A percentile compares a stretch with the other conserved stretches of the same genome.
Evolutionary conservation across 2,113 vertebrate genomes (phyloP).

Genomic region (Pagrus major): DNA sequence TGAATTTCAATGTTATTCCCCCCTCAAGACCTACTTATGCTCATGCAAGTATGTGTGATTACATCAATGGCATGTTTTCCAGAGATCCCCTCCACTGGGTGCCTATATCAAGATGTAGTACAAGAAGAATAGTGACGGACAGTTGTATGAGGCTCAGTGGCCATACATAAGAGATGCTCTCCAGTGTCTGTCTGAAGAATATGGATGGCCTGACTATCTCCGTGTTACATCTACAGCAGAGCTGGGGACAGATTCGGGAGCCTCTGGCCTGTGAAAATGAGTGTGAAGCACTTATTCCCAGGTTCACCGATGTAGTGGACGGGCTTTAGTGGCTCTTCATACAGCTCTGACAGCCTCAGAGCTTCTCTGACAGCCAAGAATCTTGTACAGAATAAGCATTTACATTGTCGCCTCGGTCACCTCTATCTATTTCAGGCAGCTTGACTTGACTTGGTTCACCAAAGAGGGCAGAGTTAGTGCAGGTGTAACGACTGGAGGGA

Average conservation of each 20-base stretch:
- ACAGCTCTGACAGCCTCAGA: slow-evolving; percentile 52
- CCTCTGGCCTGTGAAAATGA: slow-evolving; percentile 75
- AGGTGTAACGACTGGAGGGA: slow-evolving; percentile 42
- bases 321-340: slow-evolving; percentile 64
- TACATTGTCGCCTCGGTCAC: slow-evolving; percentile 14
- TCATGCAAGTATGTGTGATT: slow-evolving; percentile 64
- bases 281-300: slow-evolving; percentile 67
- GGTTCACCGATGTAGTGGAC: slow-evolving; percentile 53
- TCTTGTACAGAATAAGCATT: slow-evolving; percentile 11
- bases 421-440: slow-evolving; percentile 33
- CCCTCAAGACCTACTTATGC: slow-evolving; percentile 50
- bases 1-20: slow-evolving; percentile 60
- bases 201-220: slow-evolving; percentile 66
- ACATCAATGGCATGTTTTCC: slow-evolving; percentile 70
- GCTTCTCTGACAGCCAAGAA: slow-evolving; percentile 44
- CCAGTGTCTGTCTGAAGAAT: slow-evolving; percentile 57
- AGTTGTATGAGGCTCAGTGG: slow-evolving; percentile 52
- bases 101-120: slow-evolving; percentile 69
- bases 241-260: slow-evolving; percentile 54
- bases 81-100: slow-evolving; percentile 63
- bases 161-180: slow-evolving; percentile 58
- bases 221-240: slow-evolving; percentile 53
- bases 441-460: slow-evolving; percentile 35
- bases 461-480: slow-evolving; percentile 26
- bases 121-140: slow-evolving; percentile 59